A percentile compares a stretch with the other conserved stretches of the same genome.
These are phyloP conservation scores for Tarsius wallacei DNA, from an alignment of 2,797 vertebrate genomes.

Conservation along the genomic window DNA sequence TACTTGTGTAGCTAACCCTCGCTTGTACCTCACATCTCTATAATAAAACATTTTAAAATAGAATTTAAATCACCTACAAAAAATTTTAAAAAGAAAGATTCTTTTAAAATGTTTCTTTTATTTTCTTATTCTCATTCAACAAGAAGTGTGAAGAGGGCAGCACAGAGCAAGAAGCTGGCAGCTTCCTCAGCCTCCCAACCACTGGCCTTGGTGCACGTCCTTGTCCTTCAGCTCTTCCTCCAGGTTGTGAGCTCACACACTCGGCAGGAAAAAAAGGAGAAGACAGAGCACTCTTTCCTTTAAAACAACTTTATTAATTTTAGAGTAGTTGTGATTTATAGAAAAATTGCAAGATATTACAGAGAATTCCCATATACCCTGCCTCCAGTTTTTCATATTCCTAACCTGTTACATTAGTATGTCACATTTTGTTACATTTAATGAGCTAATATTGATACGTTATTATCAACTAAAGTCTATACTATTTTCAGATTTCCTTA, in stretches of 20 bases:
- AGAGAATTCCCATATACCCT: neutral
- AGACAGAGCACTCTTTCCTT: neutral
- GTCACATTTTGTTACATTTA: neutral
- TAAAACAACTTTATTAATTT: neutral
- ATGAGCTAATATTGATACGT: neutral
- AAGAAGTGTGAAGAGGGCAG: neutral
- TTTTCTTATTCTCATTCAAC: neutral
- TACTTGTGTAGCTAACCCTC: too few species aligned
- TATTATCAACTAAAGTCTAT: neutral
- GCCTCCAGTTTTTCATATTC: neutral
- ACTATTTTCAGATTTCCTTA: neutral
- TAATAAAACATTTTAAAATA: too few species aligned
- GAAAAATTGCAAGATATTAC: neutral
- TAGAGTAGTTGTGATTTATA: neutral
- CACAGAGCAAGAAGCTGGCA: neutral
- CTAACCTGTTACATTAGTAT: neutral
- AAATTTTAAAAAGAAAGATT: neutral
- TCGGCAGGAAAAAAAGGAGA: neutral
- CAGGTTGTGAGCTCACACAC: neutral
- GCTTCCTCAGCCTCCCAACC: too few species aligned
- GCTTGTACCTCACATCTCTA: too few species aligned
- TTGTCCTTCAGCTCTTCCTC: neutral
- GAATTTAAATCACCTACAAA: too few species aligned
- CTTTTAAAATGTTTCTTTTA: neutral
- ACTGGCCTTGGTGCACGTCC: neutral